Evolutionary conservation across 1,140 invertebrate species (phyloP), one percentile per base, ranked within the genome.

Genomic region (Diorhabda sublineata): DNA sequence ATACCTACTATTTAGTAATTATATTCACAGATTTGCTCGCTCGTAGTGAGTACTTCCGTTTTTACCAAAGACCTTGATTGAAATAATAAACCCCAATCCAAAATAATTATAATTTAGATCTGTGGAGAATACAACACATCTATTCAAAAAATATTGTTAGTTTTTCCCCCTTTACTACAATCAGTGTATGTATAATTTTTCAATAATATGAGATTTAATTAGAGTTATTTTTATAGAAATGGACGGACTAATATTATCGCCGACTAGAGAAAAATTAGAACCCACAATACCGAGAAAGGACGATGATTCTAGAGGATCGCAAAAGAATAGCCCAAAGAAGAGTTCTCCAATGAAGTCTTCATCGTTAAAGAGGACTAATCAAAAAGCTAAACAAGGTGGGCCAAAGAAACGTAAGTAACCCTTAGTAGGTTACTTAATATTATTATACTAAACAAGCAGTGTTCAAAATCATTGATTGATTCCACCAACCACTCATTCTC

Each of bases 181-280:
- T n/a, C n/a, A n/a, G n/a, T n/a, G n/a, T n/a, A n/a, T n/a, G n/a
- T n/a, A n/a, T n/a, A n/a, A n/a, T n/a, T 26, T 26, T 26, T 2
- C 26, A 26, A 26, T 26, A 26, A 26, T 26, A 26, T 26, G 26
- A 26, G 26, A 26, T 26, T 26, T 26, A 26, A 26, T 26, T 52
- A 6, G n/a, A 42, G 7, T 61, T 61, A 61, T 9, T 70, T 76
- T 67, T 70, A 52, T 67, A 80, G 79, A 80, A 75, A 73, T 77
- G 7, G 79, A 81, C 66, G 77, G 79, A 64, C 73, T 79, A 70
- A 79, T 90, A 78, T 85, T 88, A 72, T 90, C 89, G 77, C 88
- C 88, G 60, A 90, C 88, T 73, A 84, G 88, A 74, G 88, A 90
- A 79, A 90, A 90, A 80, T 78, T 90, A 72, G 88, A 90, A 84